These are phyloP conservation scores for Myotis findleyi DNA, from an alignment of 2,797 vertebrate genomes.

Conservation along the genomic window DNA sequence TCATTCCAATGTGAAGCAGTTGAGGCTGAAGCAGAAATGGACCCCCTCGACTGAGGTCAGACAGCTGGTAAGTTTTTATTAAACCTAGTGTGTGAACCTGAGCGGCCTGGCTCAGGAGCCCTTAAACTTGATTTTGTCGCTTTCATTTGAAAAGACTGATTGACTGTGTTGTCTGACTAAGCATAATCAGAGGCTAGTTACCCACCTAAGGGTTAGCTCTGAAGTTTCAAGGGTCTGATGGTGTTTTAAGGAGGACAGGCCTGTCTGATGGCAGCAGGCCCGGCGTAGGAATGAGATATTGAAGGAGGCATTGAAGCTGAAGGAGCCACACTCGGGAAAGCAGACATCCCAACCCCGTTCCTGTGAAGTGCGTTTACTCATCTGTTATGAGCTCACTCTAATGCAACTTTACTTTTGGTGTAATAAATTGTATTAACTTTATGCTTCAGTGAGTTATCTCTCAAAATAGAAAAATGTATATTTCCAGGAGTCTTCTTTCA, in stretches of 20 bases:
- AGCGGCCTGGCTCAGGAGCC: neutral
- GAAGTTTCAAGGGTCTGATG: neutral
- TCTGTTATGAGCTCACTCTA: slow-evolving; percentile 41
- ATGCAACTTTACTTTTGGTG: slow-evolving; percentile 64
- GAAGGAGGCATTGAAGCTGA: neutral
- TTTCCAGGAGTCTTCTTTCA: slow-evolving; percentile 75
- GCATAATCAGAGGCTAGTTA: neutral
- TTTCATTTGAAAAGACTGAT: neutral
- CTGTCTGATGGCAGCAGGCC: neutral
- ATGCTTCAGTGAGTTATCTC: slow-evolving; percentile 74
- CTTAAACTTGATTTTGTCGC: neutral
- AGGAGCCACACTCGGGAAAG: neutral
- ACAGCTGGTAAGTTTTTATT: neutral
- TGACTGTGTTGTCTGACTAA: neutral
- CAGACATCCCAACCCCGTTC: neutral
- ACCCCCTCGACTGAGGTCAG: neutral
- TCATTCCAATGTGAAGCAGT: neutral
- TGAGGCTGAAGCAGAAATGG: neutral
- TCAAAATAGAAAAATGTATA: slow-evolving; percentile 78
- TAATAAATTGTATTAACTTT: slow-evolving; percentile 80
- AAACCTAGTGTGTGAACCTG: neutral
- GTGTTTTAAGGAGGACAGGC: neutral
- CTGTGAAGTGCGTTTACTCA: slow-evolving; percentile 47
- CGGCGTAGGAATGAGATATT: neutral
- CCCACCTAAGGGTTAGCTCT: neutral